Conservation (phyloP, 1,140 invertebrate genomes). For the Apis florea region DNA sequence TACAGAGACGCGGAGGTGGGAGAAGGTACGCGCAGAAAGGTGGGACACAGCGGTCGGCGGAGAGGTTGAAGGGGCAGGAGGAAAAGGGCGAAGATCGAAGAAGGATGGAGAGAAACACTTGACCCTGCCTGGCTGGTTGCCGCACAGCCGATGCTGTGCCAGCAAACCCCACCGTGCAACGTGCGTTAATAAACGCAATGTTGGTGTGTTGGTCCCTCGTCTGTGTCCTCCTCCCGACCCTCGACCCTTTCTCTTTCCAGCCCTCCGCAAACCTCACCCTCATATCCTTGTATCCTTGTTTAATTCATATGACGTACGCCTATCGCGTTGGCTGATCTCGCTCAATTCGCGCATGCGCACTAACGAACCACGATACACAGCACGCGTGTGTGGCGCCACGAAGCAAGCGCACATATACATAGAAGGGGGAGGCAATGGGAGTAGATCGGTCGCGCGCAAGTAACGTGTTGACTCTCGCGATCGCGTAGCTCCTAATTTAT, state of each 20-base stretch:
- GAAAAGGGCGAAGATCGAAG: conserved; percentile 52
- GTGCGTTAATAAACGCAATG: conserved; percentile 74
- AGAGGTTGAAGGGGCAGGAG: conserved; percentile 5
- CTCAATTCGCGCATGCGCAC: conserved; percentile 16
- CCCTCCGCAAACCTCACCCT: conserved; percentile 7
- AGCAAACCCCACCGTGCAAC: conserved; percentile 67
- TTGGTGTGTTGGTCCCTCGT: conserved; percentile 53
- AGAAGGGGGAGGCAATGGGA: neutral
- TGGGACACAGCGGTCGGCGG: conserved; percentile 5
- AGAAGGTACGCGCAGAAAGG: conserved; percentile 18
- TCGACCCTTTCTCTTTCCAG: conserved; percentile 13
- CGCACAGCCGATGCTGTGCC: conserved; percentile 69
- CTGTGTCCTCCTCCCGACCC: conserved; percentile 31
- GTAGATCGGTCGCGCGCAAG: conserved; percentile 36
- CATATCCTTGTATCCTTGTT: neutral
- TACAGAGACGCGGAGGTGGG: conserved; percentile 5
- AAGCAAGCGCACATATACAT: conserved; percentile 12
- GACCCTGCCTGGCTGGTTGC: conserved; percentile 73
- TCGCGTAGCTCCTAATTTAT: conserved; percentile 68
- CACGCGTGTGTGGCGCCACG: conserved; percentile 35
- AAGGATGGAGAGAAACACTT: conserved; percentile 70
- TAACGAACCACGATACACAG: neutral
- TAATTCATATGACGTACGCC: conserved; percentile 17
- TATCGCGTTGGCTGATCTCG: neutral
- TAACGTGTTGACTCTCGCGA: conserved; percentile 66